phyloP scores from a whole-genome alignment of 2,888 invertebrate genomes.

The Meteorus colon region DNA sequence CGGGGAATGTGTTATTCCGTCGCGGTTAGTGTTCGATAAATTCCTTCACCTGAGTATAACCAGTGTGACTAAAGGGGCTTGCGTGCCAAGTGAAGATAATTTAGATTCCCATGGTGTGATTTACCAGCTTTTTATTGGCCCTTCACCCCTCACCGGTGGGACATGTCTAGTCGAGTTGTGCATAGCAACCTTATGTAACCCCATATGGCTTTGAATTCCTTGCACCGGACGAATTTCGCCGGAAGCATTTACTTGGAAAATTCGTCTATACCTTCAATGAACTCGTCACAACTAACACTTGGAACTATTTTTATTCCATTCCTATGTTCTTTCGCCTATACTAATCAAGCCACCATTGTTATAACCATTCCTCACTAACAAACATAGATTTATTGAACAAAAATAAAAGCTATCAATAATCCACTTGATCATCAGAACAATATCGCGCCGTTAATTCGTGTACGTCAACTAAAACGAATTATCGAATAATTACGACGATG shows the following conservation, averaged over 20 bases:
- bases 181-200: neutral
- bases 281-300: neutral
- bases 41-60: slow-evolving; percentile 52
- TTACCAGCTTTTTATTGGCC: slow-evolving; percentile 61
- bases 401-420: neutral
- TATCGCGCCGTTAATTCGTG: slow-evolving; percentile 4
- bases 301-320: neutral
- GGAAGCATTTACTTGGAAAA: neutral
- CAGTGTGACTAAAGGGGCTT: slow-evolving; percentile 41
- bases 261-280: neutral
- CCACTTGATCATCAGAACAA: slow-evolving; percentile 1
- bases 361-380: neutral
- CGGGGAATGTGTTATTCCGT: slow-evolving; percentile 59
- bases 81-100: slow-evolving; percentile 65
- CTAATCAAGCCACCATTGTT: neutral
- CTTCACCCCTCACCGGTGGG: slow-evolving; percentile 42
- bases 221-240: neutral
- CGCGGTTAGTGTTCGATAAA: slow-evolving; percentile 66
- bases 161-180: slow-evolving; percentile 24
- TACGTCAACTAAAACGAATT: slow-evolving; percentile 45
- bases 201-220: slow-evolving; percentile 38
- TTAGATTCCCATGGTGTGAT: slow-evolving; percentile 67
- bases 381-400: neutral
- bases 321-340: neutral
- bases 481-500: slow-evolving; percentile 60